phyloP scores from a whole-genome alignment of 1,140 invertebrate genomes.

The Halyomorpha halys region DNA sequence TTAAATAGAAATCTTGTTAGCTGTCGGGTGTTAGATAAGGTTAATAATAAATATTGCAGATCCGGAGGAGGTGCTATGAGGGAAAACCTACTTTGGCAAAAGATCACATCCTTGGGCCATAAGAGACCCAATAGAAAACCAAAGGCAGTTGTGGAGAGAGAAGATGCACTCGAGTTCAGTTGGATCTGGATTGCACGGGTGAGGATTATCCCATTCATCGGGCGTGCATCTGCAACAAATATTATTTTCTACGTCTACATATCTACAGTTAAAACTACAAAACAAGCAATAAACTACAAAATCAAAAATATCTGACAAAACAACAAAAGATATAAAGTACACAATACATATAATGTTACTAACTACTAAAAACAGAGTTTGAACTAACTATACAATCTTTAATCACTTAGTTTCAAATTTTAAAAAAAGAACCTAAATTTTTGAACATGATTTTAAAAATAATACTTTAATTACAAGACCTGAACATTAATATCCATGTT shows the following conservation, averaged over 20 bases:
- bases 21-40: too few relatives aligned
- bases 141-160: constrained; percentile 42
- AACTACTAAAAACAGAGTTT: not conserved
- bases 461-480: too few relatives aligned
- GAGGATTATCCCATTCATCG: constrained; percentile 48
- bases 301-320: not conserved
- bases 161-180: constrained; percentile 45
- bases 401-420: too few relatives aligned
- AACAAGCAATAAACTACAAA: not conserved
- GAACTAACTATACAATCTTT: too few relatives aligned
- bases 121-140: constrained; percentile 45
- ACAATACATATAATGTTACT: not conserved
- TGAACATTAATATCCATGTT: too few relatives aligned
- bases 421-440: too few relatives aligned
- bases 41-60: too few relatives aligned
- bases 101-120: constrained; percentile 45
- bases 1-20: too few relatives aligned
- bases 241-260: constrained; percentile 11
- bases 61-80: too few relatives aligned
- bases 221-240: constrained; percentile 37
- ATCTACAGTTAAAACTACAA: not conserved
- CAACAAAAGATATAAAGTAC: not conserved
- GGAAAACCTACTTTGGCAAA: constrained; percentile 38
- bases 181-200: constrained; percentile 41
- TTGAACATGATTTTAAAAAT: too few relatives aligned